Evolutionary conservation across 2,888 invertebrate species (phyloP), one percentile per base, ranked within the genome.

Genomic region (Lottia scabra): DNA sequence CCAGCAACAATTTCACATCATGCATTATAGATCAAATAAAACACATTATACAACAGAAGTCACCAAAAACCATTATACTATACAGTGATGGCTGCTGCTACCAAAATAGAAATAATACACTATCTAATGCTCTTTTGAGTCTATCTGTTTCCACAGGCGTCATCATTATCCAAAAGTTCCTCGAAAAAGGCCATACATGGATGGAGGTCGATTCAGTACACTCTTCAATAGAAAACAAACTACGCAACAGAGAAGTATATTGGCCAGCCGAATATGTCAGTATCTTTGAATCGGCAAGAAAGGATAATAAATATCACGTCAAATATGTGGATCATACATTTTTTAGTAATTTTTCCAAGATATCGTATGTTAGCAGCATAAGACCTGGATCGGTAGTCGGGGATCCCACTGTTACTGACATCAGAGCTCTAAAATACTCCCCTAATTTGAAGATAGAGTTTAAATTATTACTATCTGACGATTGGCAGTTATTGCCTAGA

Each of bases 81-180:
- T n/a, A 48, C 4, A 48, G n/a, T 48, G 48, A 48, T 16, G 48
- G 48, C 8, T 48, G 48, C 2, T 1, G 19, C 13, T 48, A 48
- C 15, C 48, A 48, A 16, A 48, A n/a, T 48, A 48, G 48, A 48
- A 48, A 48, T 4, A 15, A 8, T 15, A 48, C 48, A 48, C 16
- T 48, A 15, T 48, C 15, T 0, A 48, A 48, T 2, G 16, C n/a
- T 0, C 19, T n/a, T 6, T 0, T 15, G 6, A 13, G 16, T n/a
- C 16, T 48, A 13, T 0, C 48, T 1, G 1, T 1, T 2, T 0
- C 1, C 1, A 19, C 0, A 15, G 16, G 16, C 6, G 8, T 0
- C 6, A n/a, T 8, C 12, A 13, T n/a, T 13, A 1, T n/a, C 0
- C 48, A 48, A 13, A 48, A 12, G n/a, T 48, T 48, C 1, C 19